A percentile compares a stretch with the other conserved stretches of the same genome.
Conservation (phyloP, 2,113 vertebrate species). For the Mormyrus iriodes region DNA sequence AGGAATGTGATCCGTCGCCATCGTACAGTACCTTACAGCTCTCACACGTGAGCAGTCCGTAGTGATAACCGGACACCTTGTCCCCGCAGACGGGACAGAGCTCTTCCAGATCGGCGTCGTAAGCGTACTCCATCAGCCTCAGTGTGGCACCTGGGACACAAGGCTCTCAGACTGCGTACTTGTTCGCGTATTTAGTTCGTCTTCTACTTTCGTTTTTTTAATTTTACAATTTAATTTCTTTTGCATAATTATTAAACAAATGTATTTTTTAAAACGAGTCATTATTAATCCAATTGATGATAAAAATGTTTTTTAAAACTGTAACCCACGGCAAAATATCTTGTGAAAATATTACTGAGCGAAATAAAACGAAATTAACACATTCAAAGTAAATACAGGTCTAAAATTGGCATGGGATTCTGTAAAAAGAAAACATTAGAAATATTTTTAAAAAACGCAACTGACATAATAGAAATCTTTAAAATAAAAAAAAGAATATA, state of each 20-base stretch:
- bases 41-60: slow-evolving; percentile 60
- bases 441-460: background rate
- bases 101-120: slow-evolving; percentile 42
- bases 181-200: too few relatives aligned
- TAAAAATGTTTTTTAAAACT: background rate
- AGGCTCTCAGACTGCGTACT: background rate
- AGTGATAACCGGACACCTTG: slow-evolving; percentile 60
- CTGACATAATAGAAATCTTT: background rate
- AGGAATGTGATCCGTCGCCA: background rate
- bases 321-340: background rate
- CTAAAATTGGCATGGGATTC: background rate
- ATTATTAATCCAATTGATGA: background rate
- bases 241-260: background rate
- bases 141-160: background rate
- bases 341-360: background rate
- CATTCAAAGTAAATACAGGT: background rate
- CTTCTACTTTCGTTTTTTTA: background rate
- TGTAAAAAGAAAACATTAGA: background rate
- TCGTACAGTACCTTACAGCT: slow-evolving; percentile 55
- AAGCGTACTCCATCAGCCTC: slow-evolving; percentile 41
- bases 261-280: background rate
- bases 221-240: background rate
- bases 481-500: background rate
- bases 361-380: background rate
- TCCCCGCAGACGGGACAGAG: slow-evolving; percentile 60